A percentile compares a stretch with the other conserved stretches of the same genome.
phyloP scores from a whole-genome alignment of 1,140 invertebrate genomes.

The Dreissena rostriformis region DNA sequence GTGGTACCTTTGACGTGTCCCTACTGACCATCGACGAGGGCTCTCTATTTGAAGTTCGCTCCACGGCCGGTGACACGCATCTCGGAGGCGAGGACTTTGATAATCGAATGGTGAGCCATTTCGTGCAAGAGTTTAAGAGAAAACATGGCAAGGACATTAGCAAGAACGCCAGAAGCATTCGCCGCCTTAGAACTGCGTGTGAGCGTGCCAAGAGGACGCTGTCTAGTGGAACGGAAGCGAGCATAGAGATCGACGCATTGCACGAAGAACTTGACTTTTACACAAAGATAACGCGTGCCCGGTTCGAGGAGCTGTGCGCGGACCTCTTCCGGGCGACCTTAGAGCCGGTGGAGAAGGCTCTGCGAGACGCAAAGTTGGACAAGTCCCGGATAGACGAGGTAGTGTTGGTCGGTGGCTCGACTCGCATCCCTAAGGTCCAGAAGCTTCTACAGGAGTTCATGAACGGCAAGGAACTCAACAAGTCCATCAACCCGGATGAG shows the following conservation, averaged over 20 bases:
- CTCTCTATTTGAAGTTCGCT: slow-evolving; percentile 86
- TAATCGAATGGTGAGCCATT: slow-evolving; percentile 90
- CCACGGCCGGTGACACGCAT: slow-evolving; percentile 86
- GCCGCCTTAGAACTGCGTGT: slow-evolving; percentile 95
- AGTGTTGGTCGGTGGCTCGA: slow-evolving; percentile 98
- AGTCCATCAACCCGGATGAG: slow-evolving; percentile 91
- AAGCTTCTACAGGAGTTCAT: slow-evolving; percentile 94
- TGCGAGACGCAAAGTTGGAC: slow-evolving; percentile 96
- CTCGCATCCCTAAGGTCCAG: slow-evolving; percentile 98
- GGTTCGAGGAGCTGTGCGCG: slow-evolving; percentile 87
- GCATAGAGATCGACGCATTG: slow-evolving; percentile 89
- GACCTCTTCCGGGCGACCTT: slow-evolving; percentile 94
- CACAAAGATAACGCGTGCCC: slow-evolving; percentile 95
- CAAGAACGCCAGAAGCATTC: slow-evolving; percentile 94
- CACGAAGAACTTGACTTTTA: slow-evolving; percentile 98
- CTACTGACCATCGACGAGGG: slow-evolving; percentile 85
- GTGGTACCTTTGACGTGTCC: slow-evolving; percentile 77
- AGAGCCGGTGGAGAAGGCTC: slow-evolving; percentile 96
- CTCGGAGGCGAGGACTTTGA: slow-evolving; percentile 87
- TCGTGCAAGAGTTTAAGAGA: slow-evolving; percentile 83
- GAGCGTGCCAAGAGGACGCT: slow-evolving; percentile 97
- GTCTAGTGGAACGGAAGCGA: slow-evolving; percentile 95
- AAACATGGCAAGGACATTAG: slow-evolving; percentile 97
- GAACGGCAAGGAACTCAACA: slow-evolving; percentile 97
- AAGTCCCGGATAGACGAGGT: slow-evolving; percentile 97